phyloP scores from a whole-genome alignment of 1,140 invertebrate species.

The Steinernema khuongi region DNA sequence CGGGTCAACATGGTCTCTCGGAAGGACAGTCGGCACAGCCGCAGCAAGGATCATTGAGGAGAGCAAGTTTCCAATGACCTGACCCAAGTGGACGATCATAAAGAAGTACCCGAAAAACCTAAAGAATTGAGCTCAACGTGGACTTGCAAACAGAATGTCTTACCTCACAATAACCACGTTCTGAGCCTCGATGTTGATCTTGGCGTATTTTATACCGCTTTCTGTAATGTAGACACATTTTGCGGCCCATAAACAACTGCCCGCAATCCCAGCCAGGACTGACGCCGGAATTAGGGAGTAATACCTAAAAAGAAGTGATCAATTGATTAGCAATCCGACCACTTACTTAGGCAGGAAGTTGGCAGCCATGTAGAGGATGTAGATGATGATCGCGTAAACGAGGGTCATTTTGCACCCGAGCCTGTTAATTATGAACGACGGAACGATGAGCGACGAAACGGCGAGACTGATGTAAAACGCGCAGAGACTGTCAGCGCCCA shows the following conservation, averaged over 20 bases:
- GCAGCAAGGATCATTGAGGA: conserved; percentile 76
- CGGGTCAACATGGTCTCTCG: conserved; percentile 42
- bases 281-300: conserved; percentile 86
- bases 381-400: conserved; percentile 80
- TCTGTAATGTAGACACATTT: conserved; percentile 91
- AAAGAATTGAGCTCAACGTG: not conserved
- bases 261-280: conserved; percentile 74
- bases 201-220: conserved; percentile 71
- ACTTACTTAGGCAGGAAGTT: conserved; percentile 79
- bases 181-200: conserved; percentile 65
- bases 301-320: conserved; percentile 49
- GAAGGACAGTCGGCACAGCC: conserved; percentile 21
- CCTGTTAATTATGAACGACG: conserved; percentile 59
- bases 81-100: conserved; percentile 87
- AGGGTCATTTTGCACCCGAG: conserved; percentile 91
- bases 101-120: conserved; percentile 95
- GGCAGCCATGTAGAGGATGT: conserved; percentile 83
- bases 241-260: conserved; percentile 90
- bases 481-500: conserved; percentile 52
- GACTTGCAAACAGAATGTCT: not conserved
- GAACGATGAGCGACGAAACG: conserved; percentile 56
- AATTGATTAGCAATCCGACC: not conserved
- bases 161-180: conserved; percentile 79
- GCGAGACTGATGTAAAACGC: conserved; percentile 51
- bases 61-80: conserved; percentile 89